These are phyloP conservation scores for Pyrrhia umbra DNA, from an alignment of 2,888 invertebrate genomes.

Conservation along the genomic window DNA sequence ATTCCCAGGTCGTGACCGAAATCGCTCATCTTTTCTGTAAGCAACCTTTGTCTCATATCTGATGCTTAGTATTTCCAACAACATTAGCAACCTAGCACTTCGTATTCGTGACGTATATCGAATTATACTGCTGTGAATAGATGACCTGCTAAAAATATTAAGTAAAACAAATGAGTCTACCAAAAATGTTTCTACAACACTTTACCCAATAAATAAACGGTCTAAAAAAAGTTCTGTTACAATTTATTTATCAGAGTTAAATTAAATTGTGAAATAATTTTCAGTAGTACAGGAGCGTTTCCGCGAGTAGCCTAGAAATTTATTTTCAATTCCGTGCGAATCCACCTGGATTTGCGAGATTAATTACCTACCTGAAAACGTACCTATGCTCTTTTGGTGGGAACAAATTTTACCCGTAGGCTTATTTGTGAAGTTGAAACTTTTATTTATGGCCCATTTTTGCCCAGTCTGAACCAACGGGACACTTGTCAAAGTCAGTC, in stretches of 20 bases:
- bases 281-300: neutral
- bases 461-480: neutral
- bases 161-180: neutral
- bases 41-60: too few species aligned
- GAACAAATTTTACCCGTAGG: neutral
- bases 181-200: neutral
- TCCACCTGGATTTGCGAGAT: slow-evolving; percentile 18
- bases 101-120: neutral
- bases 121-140: neutral
- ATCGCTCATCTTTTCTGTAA: too few species aligned
- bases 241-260: neutral
- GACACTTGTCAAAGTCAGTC: neutral
- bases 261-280: slow-evolving; percentile 8
- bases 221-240: neutral
- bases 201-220: neutral
- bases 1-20: too few species aligned
- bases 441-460: neutral
- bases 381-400: neutral
- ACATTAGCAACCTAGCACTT: too few species aligned
- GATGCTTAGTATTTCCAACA: too few species aligned
- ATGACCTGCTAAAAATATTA: neutral
- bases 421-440: neutral
- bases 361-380: slow-evolving; percentile 13
- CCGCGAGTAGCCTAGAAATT: slow-evolving; percentile 2
- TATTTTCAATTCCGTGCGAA: slow-evolving; percentile 21